These are phyloP conservation scores for Magallana ariakensis DNA, from an alignment of 1,140 invertebrate genomes.

Conservation along the genomic window DNA sequence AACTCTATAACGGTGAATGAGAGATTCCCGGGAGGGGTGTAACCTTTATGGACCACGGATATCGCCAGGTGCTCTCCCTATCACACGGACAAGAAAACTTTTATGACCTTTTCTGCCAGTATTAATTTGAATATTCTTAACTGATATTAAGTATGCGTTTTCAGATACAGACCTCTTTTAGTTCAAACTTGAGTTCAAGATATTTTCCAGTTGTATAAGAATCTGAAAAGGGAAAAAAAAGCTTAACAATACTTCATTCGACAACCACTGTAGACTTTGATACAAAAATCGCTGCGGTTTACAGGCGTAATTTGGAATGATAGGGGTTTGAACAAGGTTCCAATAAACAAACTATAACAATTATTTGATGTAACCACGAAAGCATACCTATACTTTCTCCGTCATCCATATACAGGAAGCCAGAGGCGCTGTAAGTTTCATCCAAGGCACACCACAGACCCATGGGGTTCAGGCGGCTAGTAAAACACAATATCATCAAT, in stretches of 20 bases:
- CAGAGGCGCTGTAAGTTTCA: slow-evolving; percentile 59
- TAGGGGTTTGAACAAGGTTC: too few species aligned
- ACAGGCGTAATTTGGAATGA: too few species aligned
- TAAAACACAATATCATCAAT: slow-evolving; percentile 9
- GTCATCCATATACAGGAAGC: slow-evolving; percentile 73
- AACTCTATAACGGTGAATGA: slow-evolving; percentile 51
- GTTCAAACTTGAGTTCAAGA: slow-evolving; percentile 39
- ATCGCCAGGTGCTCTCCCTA: slow-evolving; percentile 47
- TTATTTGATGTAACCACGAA: too few species aligned
- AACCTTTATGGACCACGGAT: slow-evolving; percentile 47
- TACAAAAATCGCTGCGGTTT: too few species aligned
- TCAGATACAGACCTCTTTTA: slow-evolving; percentile 18
- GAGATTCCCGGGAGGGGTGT: slow-evolving; percentile 22
- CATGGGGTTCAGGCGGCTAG: slow-evolving; percentile 83
- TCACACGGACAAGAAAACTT: background rate
- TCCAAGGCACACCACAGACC: slow-evolving; percentile 84
- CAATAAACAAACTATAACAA: too few species aligned
- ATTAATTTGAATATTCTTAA: background rate
- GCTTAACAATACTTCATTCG: too few species aligned
- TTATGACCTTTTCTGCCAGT: background rate
- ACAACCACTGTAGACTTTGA: background rate
- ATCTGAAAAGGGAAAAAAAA: slow-evolving; percentile 41
- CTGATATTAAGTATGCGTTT: background rate
- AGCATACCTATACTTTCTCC: slow-evolving; percentile 67
- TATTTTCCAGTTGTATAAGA: slow-evolving; percentile 40